Conservation (phyloP, 64 coral and sea anemone genomes). For the Acropora tenuis region DNA sequence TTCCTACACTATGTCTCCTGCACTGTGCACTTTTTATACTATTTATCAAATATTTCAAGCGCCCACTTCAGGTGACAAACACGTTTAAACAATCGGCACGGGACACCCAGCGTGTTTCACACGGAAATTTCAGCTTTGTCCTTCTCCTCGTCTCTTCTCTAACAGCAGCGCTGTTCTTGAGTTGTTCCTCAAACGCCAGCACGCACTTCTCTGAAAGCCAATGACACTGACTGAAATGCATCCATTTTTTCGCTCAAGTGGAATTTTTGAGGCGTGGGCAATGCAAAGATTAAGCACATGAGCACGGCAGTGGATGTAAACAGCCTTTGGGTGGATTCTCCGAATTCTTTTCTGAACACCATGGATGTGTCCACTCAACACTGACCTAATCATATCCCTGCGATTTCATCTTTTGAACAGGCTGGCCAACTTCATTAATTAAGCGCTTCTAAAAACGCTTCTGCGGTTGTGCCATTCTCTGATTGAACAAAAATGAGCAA, state of each 20-base stretch:
- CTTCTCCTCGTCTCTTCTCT: slow-evolving; percentile 70
- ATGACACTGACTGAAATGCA: slow-evolving; percentile 46
- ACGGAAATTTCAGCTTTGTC: slow-evolving; percentile 61
- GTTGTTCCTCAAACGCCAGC: slow-evolving; percentile 57
- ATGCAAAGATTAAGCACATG: slow-evolving; percentile 60
- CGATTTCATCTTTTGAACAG: slow-evolving; percentile 31
- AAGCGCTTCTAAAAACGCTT: slow-evolving; percentile 49
- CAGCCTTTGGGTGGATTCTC: slow-evolving; percentile 20
- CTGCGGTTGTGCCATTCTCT: slow-evolving; percentile 38
- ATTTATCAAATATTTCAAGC: too few relatives aligned
- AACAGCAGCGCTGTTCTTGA: slow-evolving; percentile 47
- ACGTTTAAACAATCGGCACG: too few relatives aligned
- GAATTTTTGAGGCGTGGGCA: slow-evolving; percentile 59
- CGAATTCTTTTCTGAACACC: slow-evolving; percentile 27
- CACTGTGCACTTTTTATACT: too few relatives aligned
- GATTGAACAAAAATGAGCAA: not conserved
- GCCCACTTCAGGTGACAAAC: too few relatives aligned
- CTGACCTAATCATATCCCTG: slow-evolving; percentile 54
- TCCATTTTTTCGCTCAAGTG: slow-evolving; percentile 51
- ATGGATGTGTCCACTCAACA: slow-evolving; percentile 10
- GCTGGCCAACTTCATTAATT: not conserved
- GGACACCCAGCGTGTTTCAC: not conserved
- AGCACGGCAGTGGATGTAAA: slow-evolving; percentile 52
- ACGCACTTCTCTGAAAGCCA: slow-evolving; percentile 64
- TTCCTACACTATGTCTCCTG: too few relatives aligned